Base-by-base conservation (phyloP, 1,140 invertebrate genomes). In the Drosophila nebulosa region DNA sequence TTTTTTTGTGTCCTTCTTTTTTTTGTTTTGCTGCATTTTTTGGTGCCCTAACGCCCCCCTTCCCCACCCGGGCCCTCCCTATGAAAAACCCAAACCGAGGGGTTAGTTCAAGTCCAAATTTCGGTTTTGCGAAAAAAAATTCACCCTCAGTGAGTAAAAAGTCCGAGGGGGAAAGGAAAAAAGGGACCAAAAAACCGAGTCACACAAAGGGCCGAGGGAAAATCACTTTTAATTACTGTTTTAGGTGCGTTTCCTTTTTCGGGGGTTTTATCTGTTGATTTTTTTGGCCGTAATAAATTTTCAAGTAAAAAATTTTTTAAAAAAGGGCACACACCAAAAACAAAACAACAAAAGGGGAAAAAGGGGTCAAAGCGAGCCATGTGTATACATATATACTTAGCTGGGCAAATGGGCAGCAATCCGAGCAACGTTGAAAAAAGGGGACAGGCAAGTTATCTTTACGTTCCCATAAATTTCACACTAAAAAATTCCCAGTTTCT, bases 221-320 rank as follows among this genome's bases (percentile, higher is more conserved):
- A 83, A 75, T 89, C 75, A 76, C 83, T 88, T 88, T 86, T 88
- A 70, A 75, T 72, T 83, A 88, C 84, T 86, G 83, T 88, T 86
- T 86, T 86, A 86, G 88, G 83, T 64, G 72, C 71, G 70, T 78
- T 79, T 83, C 79, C 83, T 64, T 75, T 79, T 70, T 69, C 72
- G 52, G 70, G 70, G 65, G 68, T 59, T 86, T 86, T 88, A 86
- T 86, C 83, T 86, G 78, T 79, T 89, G 79, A 86, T 68, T 88
- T 89, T 83, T 55, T 89, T 66, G 83, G 79, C 83, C 83, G 83
- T 88, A 86, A 86, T 86, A 83, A 86, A n/a, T n/a, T 86, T 86
- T 83, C 71, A 74, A 86, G 71, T 86, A 74, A 86, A 86, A 86
- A 83, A 72, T 71, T 86, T 86, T 79, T 83, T 63, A 61, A 68